phyloP scores from a whole-genome alignment of 2,888 invertebrate species.

The Plusia festucae region DNA sequence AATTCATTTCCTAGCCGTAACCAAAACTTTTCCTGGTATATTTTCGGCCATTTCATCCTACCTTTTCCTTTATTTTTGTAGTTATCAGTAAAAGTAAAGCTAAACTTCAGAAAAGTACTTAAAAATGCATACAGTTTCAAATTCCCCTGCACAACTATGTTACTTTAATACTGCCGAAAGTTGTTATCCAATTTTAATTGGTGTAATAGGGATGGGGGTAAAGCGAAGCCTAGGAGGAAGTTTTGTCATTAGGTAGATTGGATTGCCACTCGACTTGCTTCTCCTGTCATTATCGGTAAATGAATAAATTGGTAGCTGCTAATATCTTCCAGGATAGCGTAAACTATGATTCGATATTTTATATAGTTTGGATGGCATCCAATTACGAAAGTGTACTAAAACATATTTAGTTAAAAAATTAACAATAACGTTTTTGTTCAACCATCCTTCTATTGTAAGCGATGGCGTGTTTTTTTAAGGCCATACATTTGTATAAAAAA shows the following conservation, averaged over 20 bases:
- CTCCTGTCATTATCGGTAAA: conserved; percentile 48
- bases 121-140: conserved; percentile 8
- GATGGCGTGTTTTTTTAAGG: conserved; percentile 11
- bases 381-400: background rate
- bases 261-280: conserved; percentile 55
- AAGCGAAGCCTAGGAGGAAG: conserved; percentile 51
- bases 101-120: conserved; percentile 21
- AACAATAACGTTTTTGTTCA: conserved; percentile 13
- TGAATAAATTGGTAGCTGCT: conserved; percentile 43
- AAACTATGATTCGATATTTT: conserved; percentile 20
- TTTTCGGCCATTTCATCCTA: background rate
- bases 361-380: background rate
- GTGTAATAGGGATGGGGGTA: conserved; percentile 41
- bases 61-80: background rate
- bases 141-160: conserved; percentile 14
- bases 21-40: background rate
- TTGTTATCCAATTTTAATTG: conserved; percentile 54
- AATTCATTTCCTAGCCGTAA: background rate
- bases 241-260: conserved; percentile 59
- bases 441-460: conserved; percentile 17
- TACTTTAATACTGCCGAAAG: conserved; percentile 42
- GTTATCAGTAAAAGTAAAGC: background rate
- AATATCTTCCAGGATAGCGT: conserved; percentile 25
- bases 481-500: conserved; percentile 23
- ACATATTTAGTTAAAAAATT: background rate